Percentiles rank a stretch among this genome's conserved stretches.
phyloP scores from a whole-genome alignment of 2,888 invertebrate species.

The Aporophyla lueneburgensis region DNA sequence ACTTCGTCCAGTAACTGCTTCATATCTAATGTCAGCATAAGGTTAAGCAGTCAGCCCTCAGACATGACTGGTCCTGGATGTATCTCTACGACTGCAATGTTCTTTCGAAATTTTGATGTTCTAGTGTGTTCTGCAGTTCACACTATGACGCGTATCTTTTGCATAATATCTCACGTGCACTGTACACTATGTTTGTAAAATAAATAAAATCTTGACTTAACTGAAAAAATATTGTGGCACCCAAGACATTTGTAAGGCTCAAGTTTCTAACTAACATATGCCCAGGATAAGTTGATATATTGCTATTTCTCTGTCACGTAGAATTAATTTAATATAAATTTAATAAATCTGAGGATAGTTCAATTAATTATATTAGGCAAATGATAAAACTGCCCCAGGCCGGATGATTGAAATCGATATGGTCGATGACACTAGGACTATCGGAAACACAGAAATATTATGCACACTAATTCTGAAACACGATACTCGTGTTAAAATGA shows the following conservation, averaged over 20 bases:
- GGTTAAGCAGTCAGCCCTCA: too few species aligned
- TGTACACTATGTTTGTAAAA: neutral
- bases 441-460: slow-evolving; percentile 4
- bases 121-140: neutral
- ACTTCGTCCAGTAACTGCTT: neutral
- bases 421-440: slow-evolving; percentile 29
- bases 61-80: neutral
- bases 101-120: neutral
- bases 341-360: neutral
- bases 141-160: neutral
- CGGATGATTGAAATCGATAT: slow-evolving; percentile 29
- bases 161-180: neutral
- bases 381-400: slow-evolving; percentile 13
- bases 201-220: neutral
- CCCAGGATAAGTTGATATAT: slow-evolving; percentile 4
- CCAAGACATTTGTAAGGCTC: neutral
- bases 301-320: neutral
- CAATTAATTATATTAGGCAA: slow-evolving; percentile 10
- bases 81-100: neutral
- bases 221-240: neutral
- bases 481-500: neutral
- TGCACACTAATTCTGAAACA: slow-evolving; percentile 17
- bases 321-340: neutral
- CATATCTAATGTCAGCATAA: neutral
- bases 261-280: neutral